Percentiles rank a stretch among this genome's conserved stretches.
These are phyloP conservation scores for Menidia beryllina DNA, from an alignment of 2,113 vertebrate genomes.

Conservation along the genomic window DNA sequence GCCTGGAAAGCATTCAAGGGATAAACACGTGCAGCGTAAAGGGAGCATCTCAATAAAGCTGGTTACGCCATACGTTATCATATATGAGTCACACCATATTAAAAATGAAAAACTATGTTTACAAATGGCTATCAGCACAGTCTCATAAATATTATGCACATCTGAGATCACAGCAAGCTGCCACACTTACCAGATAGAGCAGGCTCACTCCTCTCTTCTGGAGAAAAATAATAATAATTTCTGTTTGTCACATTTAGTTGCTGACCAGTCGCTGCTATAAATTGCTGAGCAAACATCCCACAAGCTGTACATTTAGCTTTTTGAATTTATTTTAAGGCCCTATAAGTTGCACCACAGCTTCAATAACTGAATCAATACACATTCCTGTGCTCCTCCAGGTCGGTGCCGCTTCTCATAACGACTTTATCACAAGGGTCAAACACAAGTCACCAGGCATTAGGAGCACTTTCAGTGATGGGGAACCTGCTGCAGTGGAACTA, in stretches of 20 bases:
- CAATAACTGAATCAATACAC: conserved; percentile 22
- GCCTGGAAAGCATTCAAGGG: conserved; percentile 6
- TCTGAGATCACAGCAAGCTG: conserved; percentile 37
- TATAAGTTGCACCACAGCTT: conserved; percentile 5
- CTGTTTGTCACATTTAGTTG: conserved; percentile 48
- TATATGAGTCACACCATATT: conserved; percentile 37
- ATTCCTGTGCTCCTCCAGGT: not conserved
- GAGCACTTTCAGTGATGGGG: not conserved
- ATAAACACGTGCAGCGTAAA: not conserved
- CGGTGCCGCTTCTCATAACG: not conserved
- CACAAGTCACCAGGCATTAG: conserved; percentile 8
- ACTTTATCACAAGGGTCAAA: conserved; percentile 24
- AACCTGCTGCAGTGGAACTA: not conserved
- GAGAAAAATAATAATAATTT: conserved; percentile 40
- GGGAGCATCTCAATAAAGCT: not conserved
- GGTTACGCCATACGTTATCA: conserved; percentile 17
- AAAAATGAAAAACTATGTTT: conserved; percentile 49
- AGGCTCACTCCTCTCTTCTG: not conserved
- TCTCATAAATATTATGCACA: conserved; percentile 41
- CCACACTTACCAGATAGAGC: conserved; percentile 11
- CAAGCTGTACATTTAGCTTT: conserved; percentile 11
- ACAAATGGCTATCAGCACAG: conserved; percentile 38
- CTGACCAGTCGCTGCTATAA: conserved; percentile 34
- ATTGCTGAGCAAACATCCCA: conserved; percentile 32
- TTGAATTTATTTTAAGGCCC: conserved; percentile 18